Base-by-base conservation (phyloP, 1,140 invertebrate species). In the Halyomorpha halys region DNA sequence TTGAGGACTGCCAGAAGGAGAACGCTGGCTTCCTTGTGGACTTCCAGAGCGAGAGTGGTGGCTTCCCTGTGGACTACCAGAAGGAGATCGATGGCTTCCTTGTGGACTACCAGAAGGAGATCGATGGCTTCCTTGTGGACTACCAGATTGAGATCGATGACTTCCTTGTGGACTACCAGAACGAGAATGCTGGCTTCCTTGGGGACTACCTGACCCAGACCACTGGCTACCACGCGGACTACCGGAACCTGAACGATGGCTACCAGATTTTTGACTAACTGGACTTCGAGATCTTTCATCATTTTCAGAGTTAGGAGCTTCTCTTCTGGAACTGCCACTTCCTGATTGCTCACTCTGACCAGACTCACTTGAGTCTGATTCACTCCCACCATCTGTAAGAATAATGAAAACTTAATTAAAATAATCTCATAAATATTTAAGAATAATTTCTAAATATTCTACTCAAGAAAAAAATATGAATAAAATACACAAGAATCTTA, bases 201-300 rank as follows among this genome's bases (percentile, higher is more conserved):
- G 39, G 15, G 67, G 64, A 62, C 65, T 67, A 27, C 44, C 65
- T 59, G 67, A 67, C 16, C 44, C 62, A 9, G 59, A 61, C 15
- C 59, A 51, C 13, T 23, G 51, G 13, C 51, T 53, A 19, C 21
- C 19, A n/a, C 18, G 25, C 6, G 64, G 30, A 18, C 64, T 61
- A 19, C 53, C 51, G n/a, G 63, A 65, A 34, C 44, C 39, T 23
- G 34, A 19, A 8, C 59, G 61, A 14, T 61, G 51, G 21, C 51
- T 53, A 56, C 60, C 49, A 44, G 64, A 66, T 21, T 47, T 44
- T 53, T 75, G 74, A 53, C 51, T 53, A 44, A 72, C 73, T 53
- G 76, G 74, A 65, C 78, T 79, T 21, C 70, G 73, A 0, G 77
- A 77, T 23, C 74, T 30, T 39, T n/a, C n/a, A n/a, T n/a, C n/a